Evolutionary conservation across 2,797 vertebrate species (phyloP), one percentile per base, ranked within the genome.

Genomic region (Sternotherus odoratus): DNA sequence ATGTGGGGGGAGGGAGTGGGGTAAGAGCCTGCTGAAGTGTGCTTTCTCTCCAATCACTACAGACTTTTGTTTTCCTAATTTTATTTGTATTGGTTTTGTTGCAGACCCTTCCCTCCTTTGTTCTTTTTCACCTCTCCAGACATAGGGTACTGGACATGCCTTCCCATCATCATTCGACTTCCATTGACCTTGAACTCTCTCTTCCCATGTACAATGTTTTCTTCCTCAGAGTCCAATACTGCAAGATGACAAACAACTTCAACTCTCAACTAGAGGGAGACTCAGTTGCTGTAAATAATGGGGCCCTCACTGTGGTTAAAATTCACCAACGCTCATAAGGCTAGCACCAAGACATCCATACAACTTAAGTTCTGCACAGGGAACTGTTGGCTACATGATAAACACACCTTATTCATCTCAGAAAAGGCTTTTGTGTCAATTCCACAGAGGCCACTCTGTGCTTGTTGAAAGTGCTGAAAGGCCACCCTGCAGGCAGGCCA

Each of bases 21-120:
- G 12, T 63, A 89, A 83, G 3, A 83, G 39, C 49, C 51, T 94
- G 88, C 46, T 86, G 56, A 86, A 89, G 60, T 79, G 77, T 82
- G n/a, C 33, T 86, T 77, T 87, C 54, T 89, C 89, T 87, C 77
- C 94, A 51, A 84, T 53, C 17, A 3, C 77, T 91, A 90, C 79
- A 94, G 78, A 92, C 83, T 60, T 94, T 75, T n/a, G 19, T 57
- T 57, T 36, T 74, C 83, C 16, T 88, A 90, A 89, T 39, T 69
- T 1, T 60, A n/a, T 53, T 90, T 90, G 93, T 83, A 81, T 93
- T 69, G 83, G 60, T 86, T 23, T 91, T 94, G 1, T 90, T 89
- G 57, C 49, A 12, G 13, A 78, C 94, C 6, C 8, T 30, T 51
- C 86, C 57, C 2, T 78, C 19, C 3, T 79, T 43, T 78, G 28